A percentile compares a stretch with the other conserved stretches of the same genome.
phyloP scores from a whole-genome alignment of 2,888 invertebrate species.

The Lithophane leautieri region DNA sequence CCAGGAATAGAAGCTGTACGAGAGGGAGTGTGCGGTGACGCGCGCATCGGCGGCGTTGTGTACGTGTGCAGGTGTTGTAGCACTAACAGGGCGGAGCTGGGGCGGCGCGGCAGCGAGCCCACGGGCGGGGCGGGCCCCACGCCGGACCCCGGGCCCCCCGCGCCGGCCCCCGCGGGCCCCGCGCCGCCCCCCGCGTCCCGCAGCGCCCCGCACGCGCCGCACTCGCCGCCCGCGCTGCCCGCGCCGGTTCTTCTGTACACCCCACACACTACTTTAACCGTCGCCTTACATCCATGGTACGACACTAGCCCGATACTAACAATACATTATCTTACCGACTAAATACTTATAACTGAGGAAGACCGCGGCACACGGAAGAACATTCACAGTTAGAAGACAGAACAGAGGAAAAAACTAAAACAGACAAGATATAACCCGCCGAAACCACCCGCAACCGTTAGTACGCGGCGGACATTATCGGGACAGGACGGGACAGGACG shows the following conservation, averaged over 20 bases:
- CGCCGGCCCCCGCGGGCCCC: constrained; percentile 24
- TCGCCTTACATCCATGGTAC: constrained; percentile 1
- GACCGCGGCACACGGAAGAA: constrained; percentile 51
- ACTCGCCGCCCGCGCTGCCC: constrained; percentile 34
- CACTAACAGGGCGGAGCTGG: constrained; percentile 81
- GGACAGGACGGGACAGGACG: constrained; percentile 19
- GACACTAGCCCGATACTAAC: constrained; percentile 16
- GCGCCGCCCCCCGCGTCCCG: constrained; percentile 31
- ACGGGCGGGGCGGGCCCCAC: constrained; percentile 52
- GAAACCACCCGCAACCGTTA: constrained; percentile 69
- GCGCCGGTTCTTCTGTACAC: constrained; percentile 62
- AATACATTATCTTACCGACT: constrained; percentile 19
- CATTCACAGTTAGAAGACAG: constrained; percentile 59
- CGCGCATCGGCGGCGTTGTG: constrained; percentile 41
- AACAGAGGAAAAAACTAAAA: constrained; percentile 60
- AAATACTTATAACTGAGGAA: constrained; percentile 36
- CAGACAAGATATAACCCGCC: constrained; percentile 56
- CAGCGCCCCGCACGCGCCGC: constrained; percentile 35
- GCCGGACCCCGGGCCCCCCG: constrained; percentile 8
- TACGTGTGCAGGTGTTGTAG: constrained; percentile 52
- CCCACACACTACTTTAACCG: constrained; percentile 35
- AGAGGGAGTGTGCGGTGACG: background rate
- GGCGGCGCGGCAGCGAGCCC: constrained; percentile 80
- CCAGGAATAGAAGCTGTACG: background rate
- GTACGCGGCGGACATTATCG: constrained; percentile 67